Percentiles rank a stretch among this genome's conserved stretches.
Conservation (phyloP, 2,888 invertebrate genomes). For the Dolichomitus sp. region DNA sequence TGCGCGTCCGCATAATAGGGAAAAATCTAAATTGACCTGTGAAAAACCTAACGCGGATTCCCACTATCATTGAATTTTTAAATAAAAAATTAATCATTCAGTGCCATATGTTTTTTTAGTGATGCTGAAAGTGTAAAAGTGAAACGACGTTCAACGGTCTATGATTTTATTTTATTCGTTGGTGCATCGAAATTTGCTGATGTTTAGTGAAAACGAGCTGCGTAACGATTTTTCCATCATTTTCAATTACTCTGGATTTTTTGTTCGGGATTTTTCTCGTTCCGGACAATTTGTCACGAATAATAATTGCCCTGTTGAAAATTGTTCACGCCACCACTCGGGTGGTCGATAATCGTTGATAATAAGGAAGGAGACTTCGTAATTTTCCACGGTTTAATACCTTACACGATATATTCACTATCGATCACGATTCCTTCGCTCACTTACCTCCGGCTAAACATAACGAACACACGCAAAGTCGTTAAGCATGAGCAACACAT, state of each 20-base stretch:
- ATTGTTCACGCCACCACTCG: background rate
- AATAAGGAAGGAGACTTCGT: conserved; percentile 6
- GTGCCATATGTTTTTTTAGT: background rate
- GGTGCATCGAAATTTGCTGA: background rate
- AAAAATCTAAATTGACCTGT: conserved; percentile 22
- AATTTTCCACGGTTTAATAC: conserved; percentile 9
- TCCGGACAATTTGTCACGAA: background rate
- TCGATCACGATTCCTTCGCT: conserved; percentile 6
- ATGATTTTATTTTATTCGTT: background rate
- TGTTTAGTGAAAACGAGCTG: background rate
- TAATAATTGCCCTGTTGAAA: background rate
- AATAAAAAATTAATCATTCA: background rate
- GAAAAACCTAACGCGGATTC: background rate
- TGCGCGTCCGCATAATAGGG: conserved; percentile 20
- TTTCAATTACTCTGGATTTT: background rate
- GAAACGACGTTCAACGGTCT: background rate
- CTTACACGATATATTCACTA: background rate
- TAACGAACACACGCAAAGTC: background rate
- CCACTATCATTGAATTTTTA: background rate
- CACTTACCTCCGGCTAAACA: conserved; percentile 10
- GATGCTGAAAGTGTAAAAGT: background rate
- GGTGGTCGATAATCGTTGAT: background rate
- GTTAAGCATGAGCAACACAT: background rate
- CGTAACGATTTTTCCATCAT: background rate
- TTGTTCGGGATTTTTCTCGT: background rate